Conservation (phyloP, 2,797 vertebrate genomes). For the Tiaroga cobitis region DNA sequence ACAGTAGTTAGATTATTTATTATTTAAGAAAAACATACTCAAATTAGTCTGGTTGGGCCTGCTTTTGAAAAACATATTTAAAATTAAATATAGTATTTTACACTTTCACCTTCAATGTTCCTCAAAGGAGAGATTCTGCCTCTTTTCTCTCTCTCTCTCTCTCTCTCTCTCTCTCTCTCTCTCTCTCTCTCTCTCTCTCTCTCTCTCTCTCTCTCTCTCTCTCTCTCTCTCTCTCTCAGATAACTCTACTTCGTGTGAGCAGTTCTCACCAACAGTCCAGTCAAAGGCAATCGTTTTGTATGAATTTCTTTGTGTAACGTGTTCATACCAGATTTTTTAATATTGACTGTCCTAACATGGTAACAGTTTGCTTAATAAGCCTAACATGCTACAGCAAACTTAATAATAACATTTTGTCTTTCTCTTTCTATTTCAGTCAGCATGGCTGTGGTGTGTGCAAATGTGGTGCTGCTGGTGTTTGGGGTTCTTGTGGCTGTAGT, state of each 20-base stretch:
- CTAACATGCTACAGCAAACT: background rate
- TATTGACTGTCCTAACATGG: background rate
- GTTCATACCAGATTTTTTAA: background rate
- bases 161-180: background rate
- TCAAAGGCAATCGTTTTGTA: background rate
- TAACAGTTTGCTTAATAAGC: background rate
- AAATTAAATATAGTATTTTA: background rate
- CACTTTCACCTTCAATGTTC: background rate
- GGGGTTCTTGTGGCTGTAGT: background rate
- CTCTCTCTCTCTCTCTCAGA: constrained; percentile 1
- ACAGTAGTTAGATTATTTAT: background rate
- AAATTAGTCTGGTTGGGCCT: background rate
- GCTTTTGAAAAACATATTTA: background rate
- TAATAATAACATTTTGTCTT: background rate
- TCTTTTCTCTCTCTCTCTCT: background rate
- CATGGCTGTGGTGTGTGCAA: background rate
- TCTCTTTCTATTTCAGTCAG: background rate
- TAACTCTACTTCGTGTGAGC: too few relatives aligned
- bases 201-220: background rate
- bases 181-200: background rate
- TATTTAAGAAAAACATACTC: background rate
- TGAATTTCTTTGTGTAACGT: background rate
- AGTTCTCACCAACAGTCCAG: background rate
- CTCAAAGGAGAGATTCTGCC: background rate
- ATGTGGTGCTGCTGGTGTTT: constrained; percentile 1